These are phyloP conservation scores for Strigamia crassipes DNA, from an alignment of 2,888 invertebrate species.

Conservation along the genomic window DNA sequence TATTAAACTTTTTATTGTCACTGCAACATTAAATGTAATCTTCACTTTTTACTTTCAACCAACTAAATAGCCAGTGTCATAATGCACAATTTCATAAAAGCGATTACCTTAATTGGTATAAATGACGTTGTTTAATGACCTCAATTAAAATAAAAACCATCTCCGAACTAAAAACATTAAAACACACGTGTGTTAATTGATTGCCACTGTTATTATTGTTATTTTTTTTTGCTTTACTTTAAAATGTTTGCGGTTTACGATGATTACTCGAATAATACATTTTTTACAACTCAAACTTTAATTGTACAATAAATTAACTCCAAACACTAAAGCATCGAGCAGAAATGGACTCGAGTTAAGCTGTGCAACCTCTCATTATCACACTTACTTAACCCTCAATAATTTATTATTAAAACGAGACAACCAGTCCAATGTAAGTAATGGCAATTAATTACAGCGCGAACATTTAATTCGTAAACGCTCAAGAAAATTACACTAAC, in stretches of 20 bases:
- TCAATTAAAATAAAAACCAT: neutral
- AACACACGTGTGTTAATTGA: no score
- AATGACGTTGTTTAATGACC: neutral
- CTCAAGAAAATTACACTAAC: neutral
- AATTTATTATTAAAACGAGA: slow-evolving; percentile 37
- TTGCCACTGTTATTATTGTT: no score
- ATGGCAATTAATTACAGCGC: neutral
- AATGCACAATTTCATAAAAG: neutral
- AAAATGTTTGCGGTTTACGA: neutral
- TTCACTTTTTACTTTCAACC: neutral
- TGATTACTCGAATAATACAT: neutral
- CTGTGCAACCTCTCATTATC: slow-evolving; percentile 34
- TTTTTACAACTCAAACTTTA: neutral
- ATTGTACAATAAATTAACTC: neutral
- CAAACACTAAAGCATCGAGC: slow-evolving; percentile 8
- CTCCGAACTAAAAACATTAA: neutral
- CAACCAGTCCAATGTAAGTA: slow-evolving; percentile 9
- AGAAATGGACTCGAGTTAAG: slow-evolving; percentile 28
- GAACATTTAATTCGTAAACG: neutral
- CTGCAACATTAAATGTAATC: neutral
- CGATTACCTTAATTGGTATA: neutral
- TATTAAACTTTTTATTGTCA: neutral
- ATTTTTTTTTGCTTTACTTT: no score
- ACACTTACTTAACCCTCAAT: slow-evolving; percentile 20
- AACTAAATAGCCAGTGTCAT: neutral